Evolutionary conservation across 2,113 vertebrate species (phyloP).

Genomic region (Speoplatyrhinus poulsoni): DNA sequence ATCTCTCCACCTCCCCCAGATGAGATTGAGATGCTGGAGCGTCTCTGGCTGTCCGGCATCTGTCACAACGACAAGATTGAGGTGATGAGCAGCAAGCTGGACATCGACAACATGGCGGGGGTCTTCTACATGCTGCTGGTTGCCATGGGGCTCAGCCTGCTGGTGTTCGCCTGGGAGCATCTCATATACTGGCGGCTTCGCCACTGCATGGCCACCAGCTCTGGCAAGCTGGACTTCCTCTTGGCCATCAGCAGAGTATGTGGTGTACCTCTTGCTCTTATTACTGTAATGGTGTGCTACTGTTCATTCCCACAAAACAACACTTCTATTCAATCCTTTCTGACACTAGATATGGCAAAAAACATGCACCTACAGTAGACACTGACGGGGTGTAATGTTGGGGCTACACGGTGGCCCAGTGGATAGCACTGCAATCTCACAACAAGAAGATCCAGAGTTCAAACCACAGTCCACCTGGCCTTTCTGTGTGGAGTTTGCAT

Average conservation of each 20-base stretch:
- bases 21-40: conserved; percentile 90
- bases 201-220: conserved; percentile 84
- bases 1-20: conserved; percentile 66
- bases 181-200: conserved; percentile 88
- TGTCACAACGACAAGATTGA: conserved; percentile 93
- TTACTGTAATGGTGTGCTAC: too few relatives aligned
- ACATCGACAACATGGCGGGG: conserved; percentile 92
- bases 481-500: too few relatives aligned
- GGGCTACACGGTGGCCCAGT: too few relatives aligned
- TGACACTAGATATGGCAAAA: too few relatives aligned
- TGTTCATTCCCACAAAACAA: too few relatives aligned
- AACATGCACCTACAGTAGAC: too few relatives aligned
- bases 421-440: too few relatives aligned
- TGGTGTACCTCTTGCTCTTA: background rate
- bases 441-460: too few relatives aligned
- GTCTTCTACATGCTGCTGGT: conserved; percentile 93
- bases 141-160: conserved; percentile 88
- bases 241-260: conserved; percentile 88
- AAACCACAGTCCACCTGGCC: too few relatives aligned
- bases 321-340: too few relatives aligned
- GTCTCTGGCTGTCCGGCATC: conserved; percentile 88
- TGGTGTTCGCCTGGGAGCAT: conserved; percentile 90
- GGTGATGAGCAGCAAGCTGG: conserved; percentile 92
- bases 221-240: conserved; percentile 86
- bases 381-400: too few relatives aligned